Evolutionary conservation across 1,140 invertebrate genomes (phyloP).

Genomic region (Lethocerus indicus): DNA sequence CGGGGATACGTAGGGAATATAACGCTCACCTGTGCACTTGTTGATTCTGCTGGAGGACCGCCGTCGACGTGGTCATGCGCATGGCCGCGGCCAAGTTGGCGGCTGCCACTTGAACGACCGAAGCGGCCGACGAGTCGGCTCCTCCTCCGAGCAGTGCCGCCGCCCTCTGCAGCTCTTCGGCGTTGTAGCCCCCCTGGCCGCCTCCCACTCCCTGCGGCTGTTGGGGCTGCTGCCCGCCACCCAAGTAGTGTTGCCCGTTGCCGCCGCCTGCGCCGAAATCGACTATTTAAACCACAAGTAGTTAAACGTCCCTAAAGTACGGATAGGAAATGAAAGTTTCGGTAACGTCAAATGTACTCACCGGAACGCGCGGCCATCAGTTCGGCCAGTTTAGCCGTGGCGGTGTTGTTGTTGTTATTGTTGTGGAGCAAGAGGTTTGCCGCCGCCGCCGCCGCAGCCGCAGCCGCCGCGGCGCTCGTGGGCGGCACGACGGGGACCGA

Average conservation of each 20-base stretch:
- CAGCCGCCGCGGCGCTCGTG: constrained; percentile 10
- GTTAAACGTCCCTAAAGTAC: no score
- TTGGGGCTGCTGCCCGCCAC: no score
- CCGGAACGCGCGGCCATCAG: constrained; percentile 21
- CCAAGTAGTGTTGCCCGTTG: constrained; percentile 19
- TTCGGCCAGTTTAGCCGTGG: constrained; percentile 21
- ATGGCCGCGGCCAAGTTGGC: constrained; percentile 64
- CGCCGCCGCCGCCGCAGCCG: constrained; percentile 17
- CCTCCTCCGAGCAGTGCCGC: constrained; percentile 12
- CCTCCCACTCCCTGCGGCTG: no score
- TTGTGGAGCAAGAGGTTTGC: constrained; percentile 16
- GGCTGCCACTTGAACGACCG: constrained; percentile 45
- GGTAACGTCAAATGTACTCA: background rate
- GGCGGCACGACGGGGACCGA: constrained; percentile 28
- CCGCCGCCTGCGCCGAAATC: constrained; percentile 18
- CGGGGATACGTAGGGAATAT: background rate
- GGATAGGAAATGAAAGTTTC: background rate
- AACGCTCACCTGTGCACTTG: constrained; percentile 19
- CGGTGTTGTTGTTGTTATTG: constrained; percentile 45
- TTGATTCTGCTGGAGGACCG: constrained; percentile 17
- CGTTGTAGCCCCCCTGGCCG: constrained; percentile 38
- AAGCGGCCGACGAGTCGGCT: constrained; percentile 22
- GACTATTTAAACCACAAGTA: no score
- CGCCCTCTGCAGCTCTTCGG: constrained; percentile 50
- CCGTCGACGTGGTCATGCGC: constrained; percentile 49